Evolutionary conservation across 2,888 invertebrate genomes (phyloP), one percentile per base, ranked within the genome.

Genomic region (Villa cingulata): DNA sequence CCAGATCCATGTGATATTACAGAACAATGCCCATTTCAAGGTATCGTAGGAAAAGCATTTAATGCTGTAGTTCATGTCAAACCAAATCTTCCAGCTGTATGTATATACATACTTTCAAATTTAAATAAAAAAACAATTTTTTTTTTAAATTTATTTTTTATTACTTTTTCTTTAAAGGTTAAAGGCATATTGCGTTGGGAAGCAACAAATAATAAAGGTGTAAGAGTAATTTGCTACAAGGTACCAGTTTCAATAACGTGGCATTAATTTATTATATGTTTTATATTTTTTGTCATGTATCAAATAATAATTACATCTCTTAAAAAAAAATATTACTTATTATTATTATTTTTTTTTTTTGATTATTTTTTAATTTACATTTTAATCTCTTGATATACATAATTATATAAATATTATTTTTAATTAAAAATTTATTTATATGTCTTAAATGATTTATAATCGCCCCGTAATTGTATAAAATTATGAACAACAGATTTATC

Each of bases 381-480:
- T 32, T 32, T 5, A 32, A 12, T 12, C 29, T 12, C 12, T 32
- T 32, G 9, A 32, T 5, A 9, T 32, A 12, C 9, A 32, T 32
- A 32, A 1, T 32, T 32, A 12, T 32, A 12, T 12, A 12, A 12
- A 12, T 4, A 12, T 12, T 12, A 32, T 12, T 32, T 32, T 32
- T 5, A 12, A 4, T 12, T 1, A 32, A 3, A 32, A 32, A 32
- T 32, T 32, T 32, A 32, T 32, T 32, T 32, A 32, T 12, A 41
- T 41, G 60, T 73, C 64, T 88, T 89, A 60, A 90, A 86, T 43
- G 82, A 83, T 68, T 92, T 92, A 72, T 87, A 95, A 71, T 98
- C 97, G 5, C 86, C 84, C 50, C 98, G 77, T 27, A 96, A 76
- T 67, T 95, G 94, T 57, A 98, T 88, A 69, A 97, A 97, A 70